Percentiles rank a stretch among this genome's conserved stretches.
These are phyloP conservation scores for Lonchura striata DNA, from an alignment of 2,113 vertebrate species.

Conservation along the genomic window DNA sequence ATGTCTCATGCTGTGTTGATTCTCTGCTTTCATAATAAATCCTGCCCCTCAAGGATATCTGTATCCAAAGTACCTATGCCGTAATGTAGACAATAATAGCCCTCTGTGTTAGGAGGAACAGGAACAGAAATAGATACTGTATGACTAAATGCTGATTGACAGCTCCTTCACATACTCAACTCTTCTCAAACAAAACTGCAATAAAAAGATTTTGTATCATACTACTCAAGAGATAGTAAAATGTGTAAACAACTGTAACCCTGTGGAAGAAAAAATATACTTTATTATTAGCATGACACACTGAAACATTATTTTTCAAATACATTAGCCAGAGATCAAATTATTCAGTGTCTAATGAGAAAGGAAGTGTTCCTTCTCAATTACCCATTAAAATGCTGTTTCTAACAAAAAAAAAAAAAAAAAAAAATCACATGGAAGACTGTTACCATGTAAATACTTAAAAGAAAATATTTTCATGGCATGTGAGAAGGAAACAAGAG, in stretches of 20 bases:
- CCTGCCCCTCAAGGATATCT: slow-evolving; percentile 79
- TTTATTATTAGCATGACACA: slow-evolving; percentile 60
- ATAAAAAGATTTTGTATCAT: slow-evolving; percentile 74
- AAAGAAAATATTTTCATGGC: slow-evolving; percentile 73
- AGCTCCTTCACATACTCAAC: slow-evolving; percentile 61
- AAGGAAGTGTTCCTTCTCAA: slow-evolving; percentile 59
- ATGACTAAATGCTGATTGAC: slow-evolving; percentile 84
- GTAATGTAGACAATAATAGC: slow-evolving; percentile 83
- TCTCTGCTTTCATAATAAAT: slow-evolving; percentile 80
- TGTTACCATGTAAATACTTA: slow-evolving; percentile 61
- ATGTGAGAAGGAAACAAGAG: slow-evolving; percentile 46
- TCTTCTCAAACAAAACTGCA: slow-evolving; percentile 73
- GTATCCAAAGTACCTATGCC: slow-evolving; percentile 73
- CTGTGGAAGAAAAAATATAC: slow-evolving; percentile 50
- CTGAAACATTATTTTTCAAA: slow-evolving; percentile 57
- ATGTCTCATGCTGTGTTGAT: slow-evolving; percentile 76
- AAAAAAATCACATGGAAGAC: background rate
- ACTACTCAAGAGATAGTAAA: slow-evolving; percentile 72
- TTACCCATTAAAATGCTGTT: slow-evolving; percentile 62
- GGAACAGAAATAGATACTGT: slow-evolving; percentile 81
- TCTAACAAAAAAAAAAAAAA: slow-evolving; percentile 2
- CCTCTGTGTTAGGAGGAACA: slow-evolving; percentile 76
- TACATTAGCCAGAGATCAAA: slow-evolving; percentile 61
- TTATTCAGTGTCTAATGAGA: slow-evolving; percentile 61
- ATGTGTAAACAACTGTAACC: slow-evolving; percentile 73